Evolutionary conservation across 2,113 vertebrate species (phyloP).

Genomic region (Lophura nycthemera): DNA sequence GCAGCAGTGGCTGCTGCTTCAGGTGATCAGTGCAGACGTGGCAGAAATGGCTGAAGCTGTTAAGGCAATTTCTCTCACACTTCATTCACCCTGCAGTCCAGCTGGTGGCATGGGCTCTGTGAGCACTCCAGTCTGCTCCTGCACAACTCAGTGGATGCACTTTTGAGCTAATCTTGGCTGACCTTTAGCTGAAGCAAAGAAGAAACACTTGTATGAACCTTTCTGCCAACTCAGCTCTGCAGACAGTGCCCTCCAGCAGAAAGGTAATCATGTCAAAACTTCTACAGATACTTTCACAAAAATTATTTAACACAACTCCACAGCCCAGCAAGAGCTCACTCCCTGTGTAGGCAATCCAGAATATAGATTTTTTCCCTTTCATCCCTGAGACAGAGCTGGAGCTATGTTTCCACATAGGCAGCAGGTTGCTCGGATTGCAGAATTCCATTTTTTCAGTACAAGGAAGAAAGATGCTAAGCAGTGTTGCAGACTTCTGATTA

Average conservation of each 20-base stretch:
- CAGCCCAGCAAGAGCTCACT: not conserved
- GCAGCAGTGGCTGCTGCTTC: not conserved
- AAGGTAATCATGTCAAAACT: not conserved
- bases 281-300: not conserved
- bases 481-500: slow-evolving; percentile 7
- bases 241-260: slow-evolving; percentile 26
- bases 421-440: not conserved
- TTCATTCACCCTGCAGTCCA: not conserved
- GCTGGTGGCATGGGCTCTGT: not conserved
- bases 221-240: not conserved
- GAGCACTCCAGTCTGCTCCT: not conserved
- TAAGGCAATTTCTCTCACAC: not conserved
- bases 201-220: not conserved
- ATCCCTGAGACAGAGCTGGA: not conserved
- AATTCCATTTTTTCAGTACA: not conserved
- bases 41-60: not conserved
- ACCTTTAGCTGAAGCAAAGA: slow-evolving; percentile 40
- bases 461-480: not conserved
- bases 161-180: slow-evolving; percentile 23
- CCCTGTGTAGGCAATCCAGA: not conserved
- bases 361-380: not conserved
- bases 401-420: not conserved
- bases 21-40: not conserved
- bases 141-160: slow-evolving; percentile 1
- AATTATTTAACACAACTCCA: not conserved